These are phyloP conservation scores for Gymnopithys bicolor DNA, from an alignment of 2,797 vertebrate species.

Conservation along the genomic window DNA sequence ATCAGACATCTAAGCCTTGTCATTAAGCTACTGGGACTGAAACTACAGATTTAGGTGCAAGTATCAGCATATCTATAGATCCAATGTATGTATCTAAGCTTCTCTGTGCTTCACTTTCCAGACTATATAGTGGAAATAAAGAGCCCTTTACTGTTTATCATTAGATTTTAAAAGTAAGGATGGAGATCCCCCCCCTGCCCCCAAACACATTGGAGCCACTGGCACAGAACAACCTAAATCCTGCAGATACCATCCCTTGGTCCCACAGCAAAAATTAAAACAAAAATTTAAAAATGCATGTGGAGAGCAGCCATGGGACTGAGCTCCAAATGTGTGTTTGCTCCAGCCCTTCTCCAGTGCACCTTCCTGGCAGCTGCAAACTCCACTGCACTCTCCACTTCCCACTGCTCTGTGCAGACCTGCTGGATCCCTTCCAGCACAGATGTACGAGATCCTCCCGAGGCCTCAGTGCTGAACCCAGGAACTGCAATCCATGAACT, in stretches of 20 bases:
- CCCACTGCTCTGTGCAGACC: not conserved
- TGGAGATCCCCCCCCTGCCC: not conserved
- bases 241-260: not conserved
- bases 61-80: not conserved
- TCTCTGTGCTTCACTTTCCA: not conserved
- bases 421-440: not conserved
- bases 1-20: not conserved
- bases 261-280: not conserved
- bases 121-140: not conserved
- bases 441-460: not conserved
- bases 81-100: not conserved
- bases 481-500: accelerated
- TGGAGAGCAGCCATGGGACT: not conserved
- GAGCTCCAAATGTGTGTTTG: not conserved
- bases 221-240: not conserved
- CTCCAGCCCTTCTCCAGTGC: not conserved
- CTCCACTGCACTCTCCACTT: not conserved
- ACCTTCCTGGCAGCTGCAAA: constrained; percentile 37
- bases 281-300: not conserved
- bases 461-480: not conserved
- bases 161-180: not conserved
- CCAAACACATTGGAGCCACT: not conserved
- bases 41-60: not conserved
- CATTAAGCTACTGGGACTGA: not conserved
- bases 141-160: not conserved